Evolutionary conservation across 2,797 vertebrate genomes (phyloP).

Genomic region (Liasis olivaceus): DNA sequence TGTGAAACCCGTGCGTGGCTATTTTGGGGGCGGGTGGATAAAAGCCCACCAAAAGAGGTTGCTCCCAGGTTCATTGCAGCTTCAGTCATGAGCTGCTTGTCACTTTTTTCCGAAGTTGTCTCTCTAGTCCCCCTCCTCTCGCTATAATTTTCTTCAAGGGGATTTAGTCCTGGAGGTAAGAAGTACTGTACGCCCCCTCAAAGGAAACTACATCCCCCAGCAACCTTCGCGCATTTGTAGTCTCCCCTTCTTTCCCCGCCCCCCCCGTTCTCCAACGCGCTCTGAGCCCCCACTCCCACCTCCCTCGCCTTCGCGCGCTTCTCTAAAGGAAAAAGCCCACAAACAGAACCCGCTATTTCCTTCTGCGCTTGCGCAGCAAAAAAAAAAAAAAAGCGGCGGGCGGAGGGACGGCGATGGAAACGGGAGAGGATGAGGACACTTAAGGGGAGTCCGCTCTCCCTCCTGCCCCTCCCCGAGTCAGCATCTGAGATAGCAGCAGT

Average conservation of each 20-base stretch:
- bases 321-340: background rate
- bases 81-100: background rate
- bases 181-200: background rate
- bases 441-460: background rate
- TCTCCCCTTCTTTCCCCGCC: fast-evolving
- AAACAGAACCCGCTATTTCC: background rate
- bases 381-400: background rate
- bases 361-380: slow-evolving; percentile 1
- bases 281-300: no score
- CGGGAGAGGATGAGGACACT: background rate
- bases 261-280: no score
- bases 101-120: background rate
- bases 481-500: slow-evolving; percentile 1
- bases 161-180: background rate
- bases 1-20: background rate
- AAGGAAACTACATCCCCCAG: slow-evolving; percentile 6
- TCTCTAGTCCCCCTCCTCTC: slow-evolving; percentile 5
- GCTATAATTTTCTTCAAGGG: background rate
- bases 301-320: background rate
- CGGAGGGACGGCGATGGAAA: background rate
- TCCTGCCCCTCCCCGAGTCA: background rate
- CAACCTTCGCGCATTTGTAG: background rate
- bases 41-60: background rate
- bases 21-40: background rate
- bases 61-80: background rate